These are phyloP conservation scores for Invenusta paracnida DNA, from an alignment of 2,888 invertebrate genomes.

Conservation along the genomic window DNA sequence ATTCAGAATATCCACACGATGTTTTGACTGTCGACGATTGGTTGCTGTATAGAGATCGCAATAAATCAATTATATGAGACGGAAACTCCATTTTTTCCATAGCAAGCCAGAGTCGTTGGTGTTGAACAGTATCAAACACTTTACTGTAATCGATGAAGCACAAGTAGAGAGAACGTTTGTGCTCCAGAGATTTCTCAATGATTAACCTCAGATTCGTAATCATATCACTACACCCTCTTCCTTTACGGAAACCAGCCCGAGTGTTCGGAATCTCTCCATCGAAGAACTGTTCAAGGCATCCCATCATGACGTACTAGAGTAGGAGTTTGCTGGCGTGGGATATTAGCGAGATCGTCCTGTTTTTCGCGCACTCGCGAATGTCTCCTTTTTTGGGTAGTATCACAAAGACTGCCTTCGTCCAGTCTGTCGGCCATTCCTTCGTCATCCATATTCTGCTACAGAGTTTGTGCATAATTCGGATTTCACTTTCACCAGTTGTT, in stretches of 20 bases:
- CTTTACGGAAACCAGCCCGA: slow-evolving; percentile 21
- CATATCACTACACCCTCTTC: slow-evolving; percentile 26
- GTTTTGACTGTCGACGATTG: slow-evolving; percentile 8
- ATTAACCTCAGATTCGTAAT: slow-evolving; percentile 30
- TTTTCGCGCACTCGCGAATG: background rate
- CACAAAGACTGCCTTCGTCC: background rate
- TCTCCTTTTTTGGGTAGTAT: slow-evolving; percentile 29
- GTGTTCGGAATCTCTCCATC: background rate
- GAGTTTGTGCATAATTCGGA: slow-evolving; percentile 17
- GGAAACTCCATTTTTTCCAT: slow-evolving; percentile 27
- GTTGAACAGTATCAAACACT: slow-evolving; percentile 35
- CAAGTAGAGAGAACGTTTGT: slow-evolving; percentile 18
- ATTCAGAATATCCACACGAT: background rate
- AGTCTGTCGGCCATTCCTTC: slow-evolving; percentile 27
- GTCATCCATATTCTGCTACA: slow-evolving; percentile 28
- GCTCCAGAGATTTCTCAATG: slow-evolving; percentile 31
- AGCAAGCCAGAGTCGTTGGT: slow-evolving; percentile 20
- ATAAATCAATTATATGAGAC: slow-evolving; percentile 8
- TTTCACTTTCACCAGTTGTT: background rate
- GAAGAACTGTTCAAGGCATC: background rate
- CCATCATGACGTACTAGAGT: slow-evolving; percentile 6
- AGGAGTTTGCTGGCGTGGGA: background rate
- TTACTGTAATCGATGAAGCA: slow-evolving; percentile 34
- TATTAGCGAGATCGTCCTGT: background rate
- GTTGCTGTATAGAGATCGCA: background rate